Evolutionary conservation across 2,113 vertebrate genomes (phyloP), one percentile per base, ranked within the genome.

Genomic region (Heterocephalus glaber): DNA sequence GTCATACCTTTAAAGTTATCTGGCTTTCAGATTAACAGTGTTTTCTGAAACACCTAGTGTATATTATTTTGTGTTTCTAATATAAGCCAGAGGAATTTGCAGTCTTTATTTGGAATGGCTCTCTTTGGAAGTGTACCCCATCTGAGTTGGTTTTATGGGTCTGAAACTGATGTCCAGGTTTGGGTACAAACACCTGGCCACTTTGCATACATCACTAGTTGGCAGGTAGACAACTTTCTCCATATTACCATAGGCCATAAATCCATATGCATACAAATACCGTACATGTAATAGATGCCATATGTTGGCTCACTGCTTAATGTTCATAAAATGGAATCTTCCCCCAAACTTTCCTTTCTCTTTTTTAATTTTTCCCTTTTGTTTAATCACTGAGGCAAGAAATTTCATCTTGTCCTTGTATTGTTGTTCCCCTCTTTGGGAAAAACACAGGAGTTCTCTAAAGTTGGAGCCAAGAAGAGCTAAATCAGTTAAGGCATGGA

Each of bases 241-340:
- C 91, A 93, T 83, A 83, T 91, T 47, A 77, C 66, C n/a, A 83
- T 79, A 16, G 86, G 90, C 66, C 87, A 93, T 87, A 87, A 77
- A 90, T 79, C 56, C 52, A 93, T 84, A 90, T 61, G 58, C n/a
- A 82, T 93, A 82, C 58, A 60, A 14, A 5, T 60, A 93, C 76
- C 70, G 58, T 54, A 76, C 81, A 49, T 86, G 72, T 83, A 86
- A 77, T 82, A 44, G 52, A 41, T 90, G 33, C 76, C 76, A 87
- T 81, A 38, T 77, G 76, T 61, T 93, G 49, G 35, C 17, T 93
- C 10, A 8, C 54, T 90, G 58, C 47, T 93, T 90, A 63, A 33
- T 58, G 90, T 77, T 87, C 82, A 49, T 11, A 44, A 5, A 87
- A 22, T 24, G 86, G 28, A 76, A 17, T 33, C 68, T 13, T 8